These are phyloP conservation scores for Leuctra nigra DNA, from an alignment of 2,888 invertebrate species.

Conservation along the genomic window DNA sequence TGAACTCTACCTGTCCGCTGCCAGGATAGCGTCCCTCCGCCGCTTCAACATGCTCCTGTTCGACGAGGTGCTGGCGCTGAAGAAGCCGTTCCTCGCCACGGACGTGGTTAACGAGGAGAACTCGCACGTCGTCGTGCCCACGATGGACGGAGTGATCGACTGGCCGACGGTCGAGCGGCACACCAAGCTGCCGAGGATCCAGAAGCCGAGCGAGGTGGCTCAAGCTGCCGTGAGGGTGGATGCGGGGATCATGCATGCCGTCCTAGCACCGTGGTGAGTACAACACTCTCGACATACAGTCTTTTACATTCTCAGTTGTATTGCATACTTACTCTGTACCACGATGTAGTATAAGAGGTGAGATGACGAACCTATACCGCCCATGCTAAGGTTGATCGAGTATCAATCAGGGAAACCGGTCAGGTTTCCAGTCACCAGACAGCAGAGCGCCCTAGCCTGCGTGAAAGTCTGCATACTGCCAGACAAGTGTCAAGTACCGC, in stretches of 20 bases:
- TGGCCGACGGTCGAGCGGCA: conserved; percentile 51
- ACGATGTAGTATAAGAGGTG: too few relatives aligned
- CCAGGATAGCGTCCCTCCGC: conserved; percentile 47
- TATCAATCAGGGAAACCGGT: too few relatives aligned
- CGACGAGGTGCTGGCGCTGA: conserved; percentile 56
- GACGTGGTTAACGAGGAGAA: conserved; percentile 50
- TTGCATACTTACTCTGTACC: too few relatives aligned
- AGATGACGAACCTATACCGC: too few relatives aligned
- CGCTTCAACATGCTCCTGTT: conserved; percentile 72
- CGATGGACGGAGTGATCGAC: conserved; percentile 44
- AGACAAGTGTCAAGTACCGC: too few relatives aligned
- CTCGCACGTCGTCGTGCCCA: conserved; percentile 39
- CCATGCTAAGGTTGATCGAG: too few relatives aligned
- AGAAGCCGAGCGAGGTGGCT: conserved; percentile 40
- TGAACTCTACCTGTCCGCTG: conserved; percentile 40
- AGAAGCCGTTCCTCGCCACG: conserved; percentile 52
- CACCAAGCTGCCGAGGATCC: conserved; percentile 37
- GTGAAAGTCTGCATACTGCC: too few relatives aligned
- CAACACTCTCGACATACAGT: too few relatives aligned
- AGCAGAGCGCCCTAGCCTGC: too few relatives aligned
- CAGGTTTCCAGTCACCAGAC: too few relatives aligned
- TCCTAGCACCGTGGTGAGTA: conserved; percentile 83
- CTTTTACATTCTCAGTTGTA: too few relatives aligned
- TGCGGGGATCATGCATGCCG: conserved; percentile 57
- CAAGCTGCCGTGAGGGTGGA: conserved; percentile 46